Evolutionary conservation across 2,113 vertebrate species (phyloP).

Genomic region (Hemicordylus capensis): DNA sequence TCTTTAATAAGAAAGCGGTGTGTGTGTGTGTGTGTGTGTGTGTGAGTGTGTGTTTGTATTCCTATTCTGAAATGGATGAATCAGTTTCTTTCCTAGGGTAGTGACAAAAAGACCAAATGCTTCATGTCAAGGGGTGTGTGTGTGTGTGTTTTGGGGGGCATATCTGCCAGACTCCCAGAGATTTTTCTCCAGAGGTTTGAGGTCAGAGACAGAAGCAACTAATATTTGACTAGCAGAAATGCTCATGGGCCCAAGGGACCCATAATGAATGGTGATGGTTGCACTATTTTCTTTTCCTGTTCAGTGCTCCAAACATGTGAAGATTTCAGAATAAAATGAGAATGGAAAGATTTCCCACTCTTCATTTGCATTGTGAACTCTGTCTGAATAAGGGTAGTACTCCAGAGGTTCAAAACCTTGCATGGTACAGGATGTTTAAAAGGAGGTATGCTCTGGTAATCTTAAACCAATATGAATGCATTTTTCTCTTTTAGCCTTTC

Average conservation of each 20-base stretch:
- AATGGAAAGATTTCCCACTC: not conserved
- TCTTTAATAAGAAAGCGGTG: not conserved
- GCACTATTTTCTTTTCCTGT: not conserved
- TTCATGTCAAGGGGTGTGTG: too few relatives aligned
- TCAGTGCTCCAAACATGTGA: not conserved
- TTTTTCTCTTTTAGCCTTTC: conserved; percentile 13
- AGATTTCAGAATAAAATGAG: not conserved
- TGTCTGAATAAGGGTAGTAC: not conserved
- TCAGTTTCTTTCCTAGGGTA: not conserved
- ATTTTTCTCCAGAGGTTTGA: not conserved
- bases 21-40: not conserved
- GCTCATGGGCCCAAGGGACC: not conserved
- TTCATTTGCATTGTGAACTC: not conserved
- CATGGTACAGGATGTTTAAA: not conserved
- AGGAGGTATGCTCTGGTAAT: not conserved
- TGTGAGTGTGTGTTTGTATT: not conserved
- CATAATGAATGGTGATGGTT: not conserved
- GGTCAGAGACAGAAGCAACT: rapidly evolving
- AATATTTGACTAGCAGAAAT: not conserved
- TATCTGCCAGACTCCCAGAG: too few relatives aligned
- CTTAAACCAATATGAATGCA: not conserved
- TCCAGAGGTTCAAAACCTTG: not conserved
- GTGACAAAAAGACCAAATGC: not conserved
- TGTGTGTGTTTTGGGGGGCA: too few relatives aligned
- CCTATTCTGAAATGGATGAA: not conserved